These are phyloP conservation scores for Alectura lathami DNA, from an alignment of 2,113 vertebrate genomes.

Conservation along the genomic window DNA sequence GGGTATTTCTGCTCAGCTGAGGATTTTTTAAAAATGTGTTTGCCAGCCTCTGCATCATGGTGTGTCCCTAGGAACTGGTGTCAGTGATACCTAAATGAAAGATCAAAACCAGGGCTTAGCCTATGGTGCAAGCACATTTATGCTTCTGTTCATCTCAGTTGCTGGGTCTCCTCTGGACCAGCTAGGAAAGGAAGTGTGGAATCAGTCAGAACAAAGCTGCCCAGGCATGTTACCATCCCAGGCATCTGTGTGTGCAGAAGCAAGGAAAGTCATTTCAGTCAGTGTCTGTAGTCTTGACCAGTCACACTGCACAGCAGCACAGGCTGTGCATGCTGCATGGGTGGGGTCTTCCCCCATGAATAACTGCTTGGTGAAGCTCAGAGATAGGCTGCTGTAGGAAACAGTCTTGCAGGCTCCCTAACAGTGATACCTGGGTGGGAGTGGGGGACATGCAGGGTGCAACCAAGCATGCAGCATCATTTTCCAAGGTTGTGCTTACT, in stretches of 20 bases:
- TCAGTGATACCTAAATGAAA: not conserved
- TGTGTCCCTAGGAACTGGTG: not conserved
- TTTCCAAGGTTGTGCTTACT: constrained; percentile 71
- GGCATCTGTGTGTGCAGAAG: not conserved
- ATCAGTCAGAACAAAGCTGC: not conserved
- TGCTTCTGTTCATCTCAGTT: not conserved
- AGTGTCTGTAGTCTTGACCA: not conserved
- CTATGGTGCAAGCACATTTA: not conserved
- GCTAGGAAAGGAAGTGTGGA: not conserved
- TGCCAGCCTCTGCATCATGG: not conserved
- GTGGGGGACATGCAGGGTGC: fast-evolving
- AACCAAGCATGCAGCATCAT: fast-evolving
- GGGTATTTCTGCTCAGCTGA: not conserved
- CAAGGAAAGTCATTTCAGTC: not conserved
- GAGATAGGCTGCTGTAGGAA: not conserved
- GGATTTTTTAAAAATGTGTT: not conserved
- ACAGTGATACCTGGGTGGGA: not conserved
- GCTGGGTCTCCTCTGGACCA: not conserved
- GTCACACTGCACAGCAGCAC: not conserved
- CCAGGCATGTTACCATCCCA: not conserved
- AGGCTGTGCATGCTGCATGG: not conserved
- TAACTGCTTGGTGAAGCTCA: not conserved
- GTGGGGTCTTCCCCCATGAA: not conserved
- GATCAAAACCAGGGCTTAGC: not conserved
- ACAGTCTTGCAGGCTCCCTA: not conserved